Conservation (phyloP, 2,113 vertebrate species). For the Machaerirhynchus nigripectus region DNA sequence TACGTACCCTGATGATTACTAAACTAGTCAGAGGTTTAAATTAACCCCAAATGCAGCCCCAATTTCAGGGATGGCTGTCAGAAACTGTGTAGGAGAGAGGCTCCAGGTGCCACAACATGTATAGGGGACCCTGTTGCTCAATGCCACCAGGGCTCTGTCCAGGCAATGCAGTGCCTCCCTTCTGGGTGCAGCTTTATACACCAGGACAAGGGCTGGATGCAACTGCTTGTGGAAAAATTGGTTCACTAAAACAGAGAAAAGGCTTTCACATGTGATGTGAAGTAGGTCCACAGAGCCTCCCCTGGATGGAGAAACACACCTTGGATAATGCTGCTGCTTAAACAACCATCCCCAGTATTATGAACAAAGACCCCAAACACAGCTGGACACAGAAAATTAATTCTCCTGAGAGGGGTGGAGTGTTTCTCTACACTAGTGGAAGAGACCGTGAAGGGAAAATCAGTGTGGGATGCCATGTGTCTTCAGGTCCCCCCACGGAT, state of each 20-base stretch:
- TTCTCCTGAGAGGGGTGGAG: not conserved
- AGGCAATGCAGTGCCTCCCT: not conserved
- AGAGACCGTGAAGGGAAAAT: not conserved
- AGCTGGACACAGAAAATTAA: not conserved
- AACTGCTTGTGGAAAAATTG: not conserved
- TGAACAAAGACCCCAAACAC: not conserved
- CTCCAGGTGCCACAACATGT: rapidly evolving
- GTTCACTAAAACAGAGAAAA: not conserved
- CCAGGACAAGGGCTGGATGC: not conserved
- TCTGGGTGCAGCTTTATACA: rapidly evolving
- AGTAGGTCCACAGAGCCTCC: not conserved
- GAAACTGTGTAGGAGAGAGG: not conserved
- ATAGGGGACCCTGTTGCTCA: rapidly evolving
- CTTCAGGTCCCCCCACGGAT: not conserved
- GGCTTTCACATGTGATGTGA: not conserved
- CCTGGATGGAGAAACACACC: not conserved
- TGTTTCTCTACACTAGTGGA: not conserved
- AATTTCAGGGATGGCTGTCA: not conserved
- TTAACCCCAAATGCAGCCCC: not conserved
- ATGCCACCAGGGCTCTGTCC: rapidly evolving
- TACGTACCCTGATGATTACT: not conserved
- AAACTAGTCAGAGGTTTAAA: not conserved
- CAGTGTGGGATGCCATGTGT: not conserved
- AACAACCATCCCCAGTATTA: not conserved
- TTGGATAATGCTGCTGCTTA: not conserved